Base-by-base conservation (phyloP, 1,140 invertebrate genomes). In the Mycetomoellerius zeteki region DNA sequence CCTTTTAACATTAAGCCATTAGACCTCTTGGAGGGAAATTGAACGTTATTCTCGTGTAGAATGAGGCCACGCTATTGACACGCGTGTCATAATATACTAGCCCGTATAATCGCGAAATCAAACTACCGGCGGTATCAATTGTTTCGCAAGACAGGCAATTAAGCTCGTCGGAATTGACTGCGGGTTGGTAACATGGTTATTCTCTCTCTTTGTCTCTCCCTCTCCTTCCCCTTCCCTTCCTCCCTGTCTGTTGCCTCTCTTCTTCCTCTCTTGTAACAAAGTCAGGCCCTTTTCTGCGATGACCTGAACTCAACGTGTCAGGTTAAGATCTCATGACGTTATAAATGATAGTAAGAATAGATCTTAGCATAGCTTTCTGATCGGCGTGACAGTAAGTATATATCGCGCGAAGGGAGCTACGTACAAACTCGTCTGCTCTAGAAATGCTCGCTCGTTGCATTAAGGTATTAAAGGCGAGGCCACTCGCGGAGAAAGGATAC, bases 401-500 rank as follows among this genome's bases (percentile, higher is more conserved):
- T 78, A 24, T 27, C 37, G 19, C 37, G 52, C 33, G 37, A 60
- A 72, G 16, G 54, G 10, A 54, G 19, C 8, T 10, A 16, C 60
- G n/a, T 24, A 24, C 12, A 69, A 50, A 75, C 47, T 88, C 47
- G 71, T 89, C 76, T 73, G 73, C 69, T 58, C 67, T 50, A 71
- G 80, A 90, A 90, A 90, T 80, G 56, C 77, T 82, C 16, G 37
- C 65, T 71, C 64, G 86, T 81, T 65, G 76, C 64, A 50, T 69
- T 50, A 69, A 69, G 43, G 80, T 81, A 80, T 90, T 86, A 87
- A 43, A 90, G 76, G 81, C 86, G 86, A 90, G 89, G 89, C 85
- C 82, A 60, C 21, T 81, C 58, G 75, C 67, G 60, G 89, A 90
- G 89, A 90, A 90, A 90, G 88, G 89, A 90, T 65, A 87, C 37